Conservation (phyloP, 2,888 invertebrate species). For the Lomographa bimaculata region DNA sequence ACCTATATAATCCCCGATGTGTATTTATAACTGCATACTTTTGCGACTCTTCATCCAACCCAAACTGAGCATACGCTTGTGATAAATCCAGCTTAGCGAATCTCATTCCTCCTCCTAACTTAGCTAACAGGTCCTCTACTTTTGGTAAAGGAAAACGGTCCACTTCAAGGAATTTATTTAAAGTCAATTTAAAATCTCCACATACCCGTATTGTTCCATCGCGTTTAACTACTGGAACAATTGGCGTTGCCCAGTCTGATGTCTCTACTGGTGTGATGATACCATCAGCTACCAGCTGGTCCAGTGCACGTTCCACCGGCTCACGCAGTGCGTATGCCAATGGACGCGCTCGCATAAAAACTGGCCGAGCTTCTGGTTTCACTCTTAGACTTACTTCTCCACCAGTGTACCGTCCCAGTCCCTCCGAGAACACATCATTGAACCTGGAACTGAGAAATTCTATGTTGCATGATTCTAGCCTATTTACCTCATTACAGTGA, state of each 20-base stretch:
- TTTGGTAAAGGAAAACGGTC: conserved; percentile 35
- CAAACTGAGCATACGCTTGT: conserved; percentile 1
- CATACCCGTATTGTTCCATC: conserved; percentile 38
- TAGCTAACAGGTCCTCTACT: conserved; percentile 30
- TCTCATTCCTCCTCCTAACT: conserved; percentile 22
- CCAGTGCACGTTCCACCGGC: conserved; percentile 29
- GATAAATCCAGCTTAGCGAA: conserved; percentile 1
- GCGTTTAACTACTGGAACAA: conserved; percentile 34
- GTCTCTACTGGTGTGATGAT: neutral
- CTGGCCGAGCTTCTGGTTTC: conserved; percentile 25
- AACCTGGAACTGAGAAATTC: conserved; percentile 28
- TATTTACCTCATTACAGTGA: neutral
- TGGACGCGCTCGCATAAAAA: conserved; percentile 27
- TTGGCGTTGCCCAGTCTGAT: too few species aligned
- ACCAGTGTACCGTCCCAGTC: conserved; percentile 37
- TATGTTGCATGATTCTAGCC: neutral
- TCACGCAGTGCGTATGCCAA: too few species aligned
- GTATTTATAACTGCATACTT: conserved; percentile 34
- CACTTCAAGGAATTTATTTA: conserved; percentile 36
- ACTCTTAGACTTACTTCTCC: conserved; percentile 25
- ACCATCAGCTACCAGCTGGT: conserved; percentile 27
- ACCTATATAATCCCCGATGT: conserved; percentile 25
- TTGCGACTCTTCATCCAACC: conserved; percentile 25
- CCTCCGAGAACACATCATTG: conserved; percentile 33
- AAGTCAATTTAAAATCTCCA: conserved; percentile 35